These are phyloP conservation scores for Etheostoma spectabile DNA, from an alignment of 2,113 vertebrate genomes.

Conservation along the genomic window DNA sequence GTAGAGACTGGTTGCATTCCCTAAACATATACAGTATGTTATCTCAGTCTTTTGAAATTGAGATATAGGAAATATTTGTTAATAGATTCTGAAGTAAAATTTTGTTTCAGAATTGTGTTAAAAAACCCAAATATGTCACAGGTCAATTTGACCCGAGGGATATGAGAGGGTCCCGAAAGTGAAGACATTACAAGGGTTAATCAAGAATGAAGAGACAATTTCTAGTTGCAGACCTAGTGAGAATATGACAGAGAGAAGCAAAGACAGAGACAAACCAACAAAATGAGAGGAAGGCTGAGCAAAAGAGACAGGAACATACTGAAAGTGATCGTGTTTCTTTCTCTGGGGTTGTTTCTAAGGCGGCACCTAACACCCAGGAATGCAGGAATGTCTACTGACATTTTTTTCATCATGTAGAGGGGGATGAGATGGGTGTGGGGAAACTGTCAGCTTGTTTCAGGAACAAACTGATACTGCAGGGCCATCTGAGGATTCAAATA, in stretches of 20 bases:
- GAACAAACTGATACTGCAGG: constrained; percentile 61
- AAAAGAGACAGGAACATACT: constrained; percentile 43
- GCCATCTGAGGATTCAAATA: constrained; percentile 68
- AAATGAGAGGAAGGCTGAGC: constrained; percentile 23
- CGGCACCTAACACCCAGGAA: constrained; percentile 70
- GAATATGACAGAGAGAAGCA: constrained; percentile 16
- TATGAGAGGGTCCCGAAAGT: no score
- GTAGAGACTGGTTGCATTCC: no score
- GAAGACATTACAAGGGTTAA: no score
- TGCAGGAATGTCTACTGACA: constrained; percentile 83
- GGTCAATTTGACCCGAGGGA: no score
- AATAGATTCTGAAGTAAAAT: no score
- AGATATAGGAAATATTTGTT: no score
- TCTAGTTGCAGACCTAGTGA: no score
- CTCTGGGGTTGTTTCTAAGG: constrained; percentile 82
- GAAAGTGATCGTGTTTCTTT: constrained; percentile 59
- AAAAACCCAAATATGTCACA: no score
- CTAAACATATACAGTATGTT: no score
- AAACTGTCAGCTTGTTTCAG: constrained; percentile 55
- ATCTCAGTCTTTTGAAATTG: no score
- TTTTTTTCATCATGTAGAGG: constrained; percentile 67
- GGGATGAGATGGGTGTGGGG: constrained; percentile 25
- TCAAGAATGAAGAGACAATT: no score
- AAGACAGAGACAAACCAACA: constrained; percentile 11
- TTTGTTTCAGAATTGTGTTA: no score